These are phyloP conservation scores for Cheilosia impressa DNA, from an alignment of 2,888 invertebrate genomes.

Conservation along the genomic window DNA sequence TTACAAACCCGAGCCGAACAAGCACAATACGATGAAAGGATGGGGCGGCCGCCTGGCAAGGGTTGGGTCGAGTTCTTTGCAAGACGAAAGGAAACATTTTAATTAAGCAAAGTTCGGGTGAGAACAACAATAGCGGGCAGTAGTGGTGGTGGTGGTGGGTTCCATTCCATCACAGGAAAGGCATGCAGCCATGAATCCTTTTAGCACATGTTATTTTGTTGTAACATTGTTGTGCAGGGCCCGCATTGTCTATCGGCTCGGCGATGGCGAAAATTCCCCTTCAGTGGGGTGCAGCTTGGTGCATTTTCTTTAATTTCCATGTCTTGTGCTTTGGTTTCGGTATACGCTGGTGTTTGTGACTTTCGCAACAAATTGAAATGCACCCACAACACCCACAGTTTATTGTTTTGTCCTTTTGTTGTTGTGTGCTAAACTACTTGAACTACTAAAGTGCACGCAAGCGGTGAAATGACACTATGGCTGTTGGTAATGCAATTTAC, in stretches of 20 bases:
- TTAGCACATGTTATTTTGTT: slow-evolving; percentile 64
- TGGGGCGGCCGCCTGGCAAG: background rate
- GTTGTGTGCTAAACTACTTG: slow-evolving; percentile 9
- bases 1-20: slow-evolving; percentile 42
- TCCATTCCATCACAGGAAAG: slow-evolving; percentile 28
- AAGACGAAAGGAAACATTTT: slow-evolving; percentile 60
- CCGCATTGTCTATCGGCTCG: slow-evolving; percentile 28
- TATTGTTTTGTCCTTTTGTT: slow-evolving; percentile 53
- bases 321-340: slow-evolving; percentile 16
- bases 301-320: slow-evolving; percentile 45
- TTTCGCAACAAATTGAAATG: slow-evolving; percentile 51
- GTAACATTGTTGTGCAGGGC: slow-evolving; percentile 53
- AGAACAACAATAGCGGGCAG: slow-evolving; percentile 52
- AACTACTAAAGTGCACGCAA: slow-evolving; percentile 52
- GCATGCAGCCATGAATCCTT: slow-evolving; percentile 64
- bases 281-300: background rate
- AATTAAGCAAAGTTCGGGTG: slow-evolving; percentile 73
- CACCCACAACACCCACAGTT: slow-evolving; percentile 24
- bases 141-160: slow-evolving; percentile 12
- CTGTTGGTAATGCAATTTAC: slow-evolving; percentile 59
- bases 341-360: slow-evolving; percentile 15
- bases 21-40: slow-evolving; percentile 18
- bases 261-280: background rate
- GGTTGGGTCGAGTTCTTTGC: background rate
- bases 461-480: slow-evolving; percentile 50